These are phyloP conservation scores for Oedothorax gibbosus DNA, from an alignment of 1,140 invertebrate genomes.

Conservation along the genomic window DNA sequence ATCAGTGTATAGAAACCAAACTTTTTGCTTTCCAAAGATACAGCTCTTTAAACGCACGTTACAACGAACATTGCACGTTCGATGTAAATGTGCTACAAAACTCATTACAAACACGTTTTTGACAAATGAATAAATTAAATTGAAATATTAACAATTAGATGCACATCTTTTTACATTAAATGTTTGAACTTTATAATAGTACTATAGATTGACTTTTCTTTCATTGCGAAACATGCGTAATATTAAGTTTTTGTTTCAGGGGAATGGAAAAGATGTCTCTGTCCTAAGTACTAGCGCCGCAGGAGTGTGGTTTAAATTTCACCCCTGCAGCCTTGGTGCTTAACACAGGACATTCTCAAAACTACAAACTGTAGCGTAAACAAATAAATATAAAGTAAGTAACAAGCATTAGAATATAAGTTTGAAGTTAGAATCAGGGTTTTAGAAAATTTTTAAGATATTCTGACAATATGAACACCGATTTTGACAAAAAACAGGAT, in stretches of 20 bases:
- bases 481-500: too few species aligned
- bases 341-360: conserved; percentile 63
- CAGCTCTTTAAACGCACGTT: too few species aligned
- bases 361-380: conserved; percentile 59
- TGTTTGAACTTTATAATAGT: neutral
- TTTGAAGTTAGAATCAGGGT: too few species aligned
- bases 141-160: neutral
- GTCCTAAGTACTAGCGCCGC: conserved; percentile 66
- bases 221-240: neutral
- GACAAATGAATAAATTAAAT: neutral
- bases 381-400: neutral
- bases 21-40: too few species aligned
- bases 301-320: conserved; percentile 63
- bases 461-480: too few species aligned
- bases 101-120: too few species aligned
- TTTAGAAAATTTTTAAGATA: too few species aligned
- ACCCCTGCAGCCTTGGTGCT: conserved; percentile 64
- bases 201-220: neutral
- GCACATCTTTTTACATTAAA: neutral
- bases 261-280: conserved; percentile 44
- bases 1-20: too few species aligned
- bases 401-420: too few species aligned
- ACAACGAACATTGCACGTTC: too few species aligned
- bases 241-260: neutral
- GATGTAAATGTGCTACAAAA: too few species aligned